Evolutionary conservation across 2,888 invertebrate species (phyloP), one percentile per base, ranked within the genome.

Genomic region (Drosophila phalerata): DNA sequence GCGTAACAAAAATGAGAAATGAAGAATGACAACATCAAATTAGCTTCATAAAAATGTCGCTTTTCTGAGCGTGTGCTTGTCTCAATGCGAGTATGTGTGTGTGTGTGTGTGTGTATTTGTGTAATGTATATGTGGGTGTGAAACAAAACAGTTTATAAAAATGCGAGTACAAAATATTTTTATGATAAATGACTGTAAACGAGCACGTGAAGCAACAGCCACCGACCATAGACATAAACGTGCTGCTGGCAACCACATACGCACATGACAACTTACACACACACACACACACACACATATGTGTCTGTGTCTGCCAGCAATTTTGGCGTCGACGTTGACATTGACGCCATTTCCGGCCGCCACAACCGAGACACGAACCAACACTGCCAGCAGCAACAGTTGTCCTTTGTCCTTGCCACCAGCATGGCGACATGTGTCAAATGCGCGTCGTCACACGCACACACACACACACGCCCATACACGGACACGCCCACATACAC

Each of bases 11-110:
- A 82, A 80, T 79, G 72, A 76, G 83, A 87, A 85, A 85, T 85
- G 88, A 85, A 85, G 84, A 85, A 85, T 80, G 84, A 85, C 84
- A 87, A 85, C 88, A 87, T 87, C 85, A 85, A 85, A 88, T 85
- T 85, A 85, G 85, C 85, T 85, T 80, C 86, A 85, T 88, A 85
- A 85, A 88, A 85, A 81, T 77, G 88, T 85, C 83, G 69, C 76
- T 53, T 62, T 48, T 47, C 22, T 45, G 47, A 60, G 64, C 43
- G 37, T 55, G 48, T 37, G 42, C n/a, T 34, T 17, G 45, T 40
- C 40, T 4, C 25, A 51, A 32, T 48, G 8, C 13, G 37, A 34
- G 30, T 61, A n/a, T 28, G 55, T 32, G 47, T 38, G 25, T 19
- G 17, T n/a, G 19, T 45, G 25, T 49, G 37, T 17, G 22, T 19